A percentile compares a stretch with the other conserved stretches of the same genome.
These are phyloP conservation scores for Rhamphomyia laevipes DNA, from an alignment of 2,888 invertebrate genomes.

Conservation along the genomic window DNA sequence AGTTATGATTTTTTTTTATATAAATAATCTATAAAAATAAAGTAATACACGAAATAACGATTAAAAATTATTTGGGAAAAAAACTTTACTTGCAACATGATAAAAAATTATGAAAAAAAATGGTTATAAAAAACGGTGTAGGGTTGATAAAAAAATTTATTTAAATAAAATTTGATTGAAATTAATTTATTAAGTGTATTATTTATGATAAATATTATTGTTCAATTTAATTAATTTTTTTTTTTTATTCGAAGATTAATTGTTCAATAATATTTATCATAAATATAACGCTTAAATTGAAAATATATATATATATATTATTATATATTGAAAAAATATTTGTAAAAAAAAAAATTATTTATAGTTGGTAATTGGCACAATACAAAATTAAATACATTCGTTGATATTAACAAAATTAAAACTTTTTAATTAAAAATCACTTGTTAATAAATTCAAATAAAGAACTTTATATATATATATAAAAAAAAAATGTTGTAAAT, in stretches of 20 bases:
- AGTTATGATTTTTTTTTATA: no score
- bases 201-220: background rate
- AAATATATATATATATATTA: background rate
- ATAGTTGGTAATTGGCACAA: slow-evolving; percentile 9
- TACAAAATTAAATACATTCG: background rate
- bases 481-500: no score
- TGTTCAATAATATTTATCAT: no score
- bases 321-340: background rate
- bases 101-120: slow-evolving; percentile 10
- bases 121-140: slow-evolving; percentile 21
- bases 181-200: background rate
- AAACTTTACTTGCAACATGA: background rate
- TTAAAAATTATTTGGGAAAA: no score
- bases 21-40: no score
- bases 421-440: no score
- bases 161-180: slow-evolving; percentile 12
- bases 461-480: background rate
- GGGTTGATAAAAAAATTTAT: slow-evolving; percentile 24
- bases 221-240: no score
- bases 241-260: no score
- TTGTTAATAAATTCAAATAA: no score
- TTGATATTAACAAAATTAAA: no score
- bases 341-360: slow-evolving; percentile 3
- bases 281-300: no score
- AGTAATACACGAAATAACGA: no score